Base-by-base conservation (phyloP, 1,140 invertebrate genomes). In the Hylaeus volcanicus region DNA sequence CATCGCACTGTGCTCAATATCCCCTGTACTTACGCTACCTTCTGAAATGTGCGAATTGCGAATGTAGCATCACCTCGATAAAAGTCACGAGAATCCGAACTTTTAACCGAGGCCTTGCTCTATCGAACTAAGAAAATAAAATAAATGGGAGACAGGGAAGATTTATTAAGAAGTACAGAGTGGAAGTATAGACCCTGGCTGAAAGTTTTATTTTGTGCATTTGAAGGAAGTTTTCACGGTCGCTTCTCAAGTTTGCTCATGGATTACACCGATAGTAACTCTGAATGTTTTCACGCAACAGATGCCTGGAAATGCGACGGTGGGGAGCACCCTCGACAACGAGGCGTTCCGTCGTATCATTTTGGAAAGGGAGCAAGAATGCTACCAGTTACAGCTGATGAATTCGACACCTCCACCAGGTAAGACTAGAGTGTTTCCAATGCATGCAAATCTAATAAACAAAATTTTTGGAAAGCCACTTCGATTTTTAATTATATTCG, bases 261-360 rank as follows among this genome's bases (percentile, higher is more conserved):
- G 0, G 8, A 48, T 48, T n/a, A 12, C 41, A 39, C 5, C 37
- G 6, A 37, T 2, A 64, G 14, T 39, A 39, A 64, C 55, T 37
- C 26, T 6, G 11, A 41, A 14, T 15, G 26, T 74, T 45, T 55
- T 11, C n/a, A 51, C n/a, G 5, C n/a, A 56, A 58, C 66, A 92
- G 91, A 88, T 90, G 86, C 89, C 90, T 8, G 85, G 78, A 60
- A 91, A 92, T 69, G 86, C 90, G 9, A 91, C 91, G 14, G 83
- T 82, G 12, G 90, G 89, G 26, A 91, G 88, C 61, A 91, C 86
- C 1, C 75, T 92, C 11, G 73, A 88, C 41, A 89, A 91, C 12
- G 89, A 92, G n/a, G 90, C 91, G 39, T 64, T 88, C 15, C 84
- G 63, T 37, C 84, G 88, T 39, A 90, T 91, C 60, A 58, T 88